Evolutionary conservation across 1,140 invertebrate genomes (phyloP).

Genomic region (Achatina immaculata): DNA sequence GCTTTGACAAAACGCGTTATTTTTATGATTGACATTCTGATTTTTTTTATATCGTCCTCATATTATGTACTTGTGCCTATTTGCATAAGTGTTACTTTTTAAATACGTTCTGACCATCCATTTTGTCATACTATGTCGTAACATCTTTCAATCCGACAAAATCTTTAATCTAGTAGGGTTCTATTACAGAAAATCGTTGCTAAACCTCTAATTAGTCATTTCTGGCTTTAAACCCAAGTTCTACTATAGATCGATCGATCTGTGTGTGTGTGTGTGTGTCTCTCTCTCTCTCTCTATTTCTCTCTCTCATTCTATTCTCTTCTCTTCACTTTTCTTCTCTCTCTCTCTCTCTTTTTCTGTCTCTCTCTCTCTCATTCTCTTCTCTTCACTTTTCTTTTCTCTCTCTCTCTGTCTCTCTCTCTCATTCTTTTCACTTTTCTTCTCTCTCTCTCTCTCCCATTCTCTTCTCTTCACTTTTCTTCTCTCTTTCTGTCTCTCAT

Average conservation of each 20-base stretch:
- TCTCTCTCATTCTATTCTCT: not conserved
- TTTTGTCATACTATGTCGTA: too few species aligned
- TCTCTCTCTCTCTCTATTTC: not conserved
- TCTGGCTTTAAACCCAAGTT: not conserved
- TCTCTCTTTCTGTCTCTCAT: not conserved
- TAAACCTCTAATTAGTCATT: too few species aligned
- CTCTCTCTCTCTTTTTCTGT: not conserved
- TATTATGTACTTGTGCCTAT: too few species aligned
- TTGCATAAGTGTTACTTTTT: too few species aligned
- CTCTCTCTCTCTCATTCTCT: not conserved
- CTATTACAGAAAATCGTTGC: too few species aligned
- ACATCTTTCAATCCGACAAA: too few species aligned
- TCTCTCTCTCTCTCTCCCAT: not conserved
- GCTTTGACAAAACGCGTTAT: too few species aligned
- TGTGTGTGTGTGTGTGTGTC: slow-evolving; percentile 32
- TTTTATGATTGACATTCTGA: too few species aligned
- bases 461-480: not conserved
- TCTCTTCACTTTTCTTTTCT: not conserved
- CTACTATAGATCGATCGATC: not conserved
- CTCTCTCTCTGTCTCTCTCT: not conserved
- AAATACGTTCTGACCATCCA: too few species aligned
- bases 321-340: not conserved
- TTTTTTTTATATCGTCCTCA: too few species aligned
- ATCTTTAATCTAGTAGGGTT: too few species aligned
- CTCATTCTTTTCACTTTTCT: not conserved